Conservation (phyloP, 2,797 vertebrate species). For the Chrosomus eos region DNA sequence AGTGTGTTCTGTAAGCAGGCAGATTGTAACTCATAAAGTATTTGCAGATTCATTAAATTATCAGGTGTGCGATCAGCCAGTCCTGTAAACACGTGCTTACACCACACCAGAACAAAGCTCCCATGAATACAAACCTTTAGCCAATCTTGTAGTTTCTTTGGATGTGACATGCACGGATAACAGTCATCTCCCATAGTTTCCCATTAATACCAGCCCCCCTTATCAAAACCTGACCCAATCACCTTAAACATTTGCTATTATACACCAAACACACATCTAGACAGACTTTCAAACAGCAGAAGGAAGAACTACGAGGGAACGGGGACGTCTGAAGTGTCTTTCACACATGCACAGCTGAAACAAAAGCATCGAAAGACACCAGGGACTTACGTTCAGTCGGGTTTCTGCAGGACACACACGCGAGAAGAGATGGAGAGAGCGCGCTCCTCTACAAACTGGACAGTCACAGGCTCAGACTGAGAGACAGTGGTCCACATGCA, state of each 20-base stretch:
- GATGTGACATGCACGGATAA: neutral
- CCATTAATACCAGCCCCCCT: neutral
- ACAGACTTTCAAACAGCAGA: slow-evolving; percentile 27
- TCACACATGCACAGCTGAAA: slow-evolving; percentile 17
- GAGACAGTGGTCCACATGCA: slow-evolving; percentile 32
- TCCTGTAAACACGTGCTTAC: slow-evolving; percentile 31
- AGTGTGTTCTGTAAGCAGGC: neutral
- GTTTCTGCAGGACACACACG: slow-evolving; percentile 15
- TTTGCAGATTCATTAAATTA: slow-evolving; percentile 31
- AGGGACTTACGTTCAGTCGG: slow-evolving; percentile 41
- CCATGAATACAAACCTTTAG: slow-evolving; percentile 8
- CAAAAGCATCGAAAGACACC: slow-evolving; percentile 43
- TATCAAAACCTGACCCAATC: slow-evolving; percentile 3
- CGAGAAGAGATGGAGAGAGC: slow-evolving; percentile 4
- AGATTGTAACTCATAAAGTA: slow-evolving; percentile 1
- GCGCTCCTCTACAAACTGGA: slow-evolving; percentile 40
- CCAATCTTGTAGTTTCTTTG: neutral
- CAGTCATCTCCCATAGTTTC: neutral
- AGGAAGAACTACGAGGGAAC: slow-evolving; percentile 11
- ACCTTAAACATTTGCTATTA: neutral
- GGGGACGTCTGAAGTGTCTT: slow-evolving; percentile 15
- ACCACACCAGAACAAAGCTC: slow-evolving; percentile 45
- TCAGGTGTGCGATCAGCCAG: slow-evolving; percentile 37
- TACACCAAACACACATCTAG: slow-evolving; percentile 1
- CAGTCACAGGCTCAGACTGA: slow-evolving; percentile 13